phyloP scores from a whole-genome alignment of 2,888 invertebrate genomes.

The Hyles lineata region DNA sequence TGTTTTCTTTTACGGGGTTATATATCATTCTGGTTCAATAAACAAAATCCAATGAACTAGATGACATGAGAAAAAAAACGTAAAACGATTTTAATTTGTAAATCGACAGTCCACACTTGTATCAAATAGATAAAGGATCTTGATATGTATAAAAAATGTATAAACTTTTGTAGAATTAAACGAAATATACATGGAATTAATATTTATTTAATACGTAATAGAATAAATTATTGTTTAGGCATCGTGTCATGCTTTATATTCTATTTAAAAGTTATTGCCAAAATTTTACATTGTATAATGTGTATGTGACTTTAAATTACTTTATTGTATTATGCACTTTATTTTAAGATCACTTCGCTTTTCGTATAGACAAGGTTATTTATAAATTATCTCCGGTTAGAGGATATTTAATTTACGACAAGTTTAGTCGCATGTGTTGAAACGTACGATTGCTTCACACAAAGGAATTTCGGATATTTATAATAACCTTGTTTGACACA shows the following conservation, averaged over 20 bases:
- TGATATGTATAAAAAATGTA: constrained; percentile 23
- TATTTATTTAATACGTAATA: constrained; percentile 42
- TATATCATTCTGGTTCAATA: too few species aligned
- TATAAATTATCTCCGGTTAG: constrained; percentile 23
- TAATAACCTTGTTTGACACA: constrained; percentile 24
- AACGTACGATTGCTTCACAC: constrained; percentile 6
- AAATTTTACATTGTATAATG: constrained; percentile 26
- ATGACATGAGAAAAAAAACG: not conserved
- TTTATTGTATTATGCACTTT: constrained; percentile 26
- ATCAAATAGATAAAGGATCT: constrained; percentile 2
- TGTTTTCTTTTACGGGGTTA: too few species aligned
- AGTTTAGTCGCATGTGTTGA: not conserved
- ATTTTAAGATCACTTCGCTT: constrained; percentile 25
- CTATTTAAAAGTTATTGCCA: constrained; percentile 29
- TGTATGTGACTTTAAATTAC: constrained; percentile 12
- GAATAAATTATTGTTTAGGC: constrained; percentile 20
- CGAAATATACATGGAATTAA: constrained; percentile 33
- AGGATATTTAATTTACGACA: not conserved
- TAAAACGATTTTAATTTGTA: not conserved
- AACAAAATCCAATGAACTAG: too few species aligned
- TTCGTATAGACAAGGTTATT: constrained; percentile 28
- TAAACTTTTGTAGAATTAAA: constrained; percentile 20
- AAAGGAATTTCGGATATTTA: constrained; percentile 10
- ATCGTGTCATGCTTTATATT: constrained; percentile 21
- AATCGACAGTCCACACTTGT: constrained; percentile 15